phyloP scores from a whole-genome alignment of 1,140 invertebrate species.

The Lordiphosa mommai region DNA sequence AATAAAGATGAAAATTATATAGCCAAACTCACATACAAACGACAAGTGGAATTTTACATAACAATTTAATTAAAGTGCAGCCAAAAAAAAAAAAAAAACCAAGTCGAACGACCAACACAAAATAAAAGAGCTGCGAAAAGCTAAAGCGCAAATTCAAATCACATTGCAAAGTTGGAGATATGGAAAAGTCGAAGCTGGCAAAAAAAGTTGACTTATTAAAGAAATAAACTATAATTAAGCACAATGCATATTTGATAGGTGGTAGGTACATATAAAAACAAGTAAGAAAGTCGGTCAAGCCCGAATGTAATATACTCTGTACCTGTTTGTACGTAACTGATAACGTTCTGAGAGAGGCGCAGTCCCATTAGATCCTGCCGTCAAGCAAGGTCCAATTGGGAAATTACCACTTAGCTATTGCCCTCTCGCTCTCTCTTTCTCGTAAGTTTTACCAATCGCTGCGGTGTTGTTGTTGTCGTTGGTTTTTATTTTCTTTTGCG shows the following conservation, averaged over 20 bases:
- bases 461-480: too few species aligned
- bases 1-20: conserved; percentile 63
- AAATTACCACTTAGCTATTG: too few species aligned
- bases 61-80: conserved; percentile 69
- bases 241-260: conserved; percentile 23
- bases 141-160: conserved; percentile 56
- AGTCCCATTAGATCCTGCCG: too few species aligned
- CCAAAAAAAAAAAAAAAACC: conserved; percentile 21
- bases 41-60: conserved; percentile 71
- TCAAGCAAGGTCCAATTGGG: too few species aligned
- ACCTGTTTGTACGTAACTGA: too few species aligned
- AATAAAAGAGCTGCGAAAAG: conserved; percentile 55
- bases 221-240: conserved; percentile 65
- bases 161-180: conserved; percentile 10
- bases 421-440: too few species aligned
- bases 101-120: conserved; percentile 6
- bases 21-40: conserved; percentile 20
- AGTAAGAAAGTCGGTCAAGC: too few species aligned
- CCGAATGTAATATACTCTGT: too few species aligned
- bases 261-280: conserved; percentile 16
- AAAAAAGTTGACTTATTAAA: conserved; percentile 54
- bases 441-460: too few species aligned
- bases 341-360: too few species aligned
- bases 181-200: not conserved
- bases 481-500: too few species aligned